Evolutionary conservation across 2,797 vertebrate genomes (phyloP).

Genomic region (Crenichthys baileyi): DNA sequence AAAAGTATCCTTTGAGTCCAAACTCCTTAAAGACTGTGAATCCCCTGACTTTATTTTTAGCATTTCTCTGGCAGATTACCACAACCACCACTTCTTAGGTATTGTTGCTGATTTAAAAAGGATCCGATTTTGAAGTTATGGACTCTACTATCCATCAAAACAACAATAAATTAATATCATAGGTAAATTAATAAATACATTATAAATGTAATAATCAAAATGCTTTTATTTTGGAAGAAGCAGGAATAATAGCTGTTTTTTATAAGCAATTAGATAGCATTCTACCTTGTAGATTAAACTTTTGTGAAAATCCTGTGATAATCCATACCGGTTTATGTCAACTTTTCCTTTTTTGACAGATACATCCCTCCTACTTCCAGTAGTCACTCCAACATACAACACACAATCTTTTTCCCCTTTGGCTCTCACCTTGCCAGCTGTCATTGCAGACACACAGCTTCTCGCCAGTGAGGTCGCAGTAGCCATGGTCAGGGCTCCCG

Average conservation of each 20-base stretch:
- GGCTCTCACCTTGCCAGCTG: conserved; percentile 92
- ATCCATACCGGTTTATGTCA: not conserved
- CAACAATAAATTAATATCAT: not conserved
- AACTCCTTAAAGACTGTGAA: too few species aligned
- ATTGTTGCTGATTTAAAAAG: too few species aligned
- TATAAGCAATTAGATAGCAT: not conserved
- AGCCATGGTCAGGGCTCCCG: conserved; percentile 92
- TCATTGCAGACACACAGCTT: conserved; percentile 96
- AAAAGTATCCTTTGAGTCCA: too few species aligned
- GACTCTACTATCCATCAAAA: not conserved
- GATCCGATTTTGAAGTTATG: too few species aligned
- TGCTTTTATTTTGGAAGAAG: not conserved
- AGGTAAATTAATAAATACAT: not conserved
- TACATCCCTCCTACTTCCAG: not conserved
- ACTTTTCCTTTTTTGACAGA: not conserved
- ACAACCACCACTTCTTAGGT: too few species aligned
- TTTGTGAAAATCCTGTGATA: not conserved
- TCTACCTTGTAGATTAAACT: not conserved
- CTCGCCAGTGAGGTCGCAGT: conserved; percentile 94
- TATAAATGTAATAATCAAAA: not conserved
- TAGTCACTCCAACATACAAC: not conserved
- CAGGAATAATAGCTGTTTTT: not conserved
- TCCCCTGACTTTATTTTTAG: too few species aligned
- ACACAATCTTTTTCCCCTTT: not conserved
- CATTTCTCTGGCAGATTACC: too few species aligned